Base-by-base conservation (phyloP, 2,888 invertebrate genomes). In the Mamestra brassicae region DNA sequence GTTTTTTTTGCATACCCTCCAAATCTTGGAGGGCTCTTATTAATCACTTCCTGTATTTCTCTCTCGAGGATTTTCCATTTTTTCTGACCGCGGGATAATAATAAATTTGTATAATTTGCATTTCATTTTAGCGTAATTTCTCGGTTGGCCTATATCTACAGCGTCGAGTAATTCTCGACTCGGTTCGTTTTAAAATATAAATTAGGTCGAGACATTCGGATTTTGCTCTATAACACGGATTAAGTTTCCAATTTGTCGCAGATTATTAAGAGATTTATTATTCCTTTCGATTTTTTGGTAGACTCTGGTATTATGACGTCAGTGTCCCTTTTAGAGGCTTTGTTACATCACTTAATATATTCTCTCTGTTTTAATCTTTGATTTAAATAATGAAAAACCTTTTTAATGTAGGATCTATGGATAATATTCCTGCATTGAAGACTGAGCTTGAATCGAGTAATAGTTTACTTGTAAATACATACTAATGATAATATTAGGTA, bases 81-180 rank as follows among this genome's bases (percentile, higher is more conserved):
- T 93, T 92, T 92, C 91, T 93, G 92, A 93, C 93, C 93, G 91
- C 93, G 82, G 92, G 91, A 93, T 93, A 92, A 95, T 94, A 94
- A 95, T 95, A 94, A 94, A 94, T 95, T 94, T 93, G 89, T 89
- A 91, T 94, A 93, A 96, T 96, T 96, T 96, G 93, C 95, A 95
- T 95, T 94, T 92, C 91, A 93, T 94, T 94, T 92, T 90, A 89
- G 89, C 89, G 89, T 93, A 93, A 93, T 93, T 92, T 93, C 90
- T 91, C 91, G 91, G 90, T 92, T 88, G 89, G 89, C 86, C 87
- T 88, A 85, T 86, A 88, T 83, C 85, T 87, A 85, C 86, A 87
- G 69, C 87, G 88, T 88, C 84, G 87, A 86, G 87, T 88, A 90
- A 92, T 93, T 90, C 89, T 88, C 85, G 85, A 71, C 83, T 80